Evolutionary conservation across 92 coral and sea anemone genomes (phyloP), one percentile per base, ranked within the genome.

Genomic region (Muricea muricata): DNA sequence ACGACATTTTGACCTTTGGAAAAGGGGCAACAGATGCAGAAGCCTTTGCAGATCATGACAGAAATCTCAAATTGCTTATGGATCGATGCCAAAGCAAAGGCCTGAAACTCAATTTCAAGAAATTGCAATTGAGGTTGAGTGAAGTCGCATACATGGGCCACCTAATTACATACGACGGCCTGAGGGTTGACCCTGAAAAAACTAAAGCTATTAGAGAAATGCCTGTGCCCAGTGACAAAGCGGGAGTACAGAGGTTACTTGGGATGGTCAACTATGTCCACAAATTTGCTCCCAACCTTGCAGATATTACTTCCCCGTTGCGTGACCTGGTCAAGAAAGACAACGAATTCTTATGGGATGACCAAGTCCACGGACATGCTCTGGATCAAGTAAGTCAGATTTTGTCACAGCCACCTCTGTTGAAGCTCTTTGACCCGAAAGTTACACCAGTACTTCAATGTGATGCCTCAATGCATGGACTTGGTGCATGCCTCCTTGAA

Each of bases 1-100:
- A 90, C 50, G 90, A 90, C 75, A 87, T 90, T 21, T 90, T 90
- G 6, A 79, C 87, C 0, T 90, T 78, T 60, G 93, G 91, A 2
- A 72, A 84, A 57, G 91, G 85, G 12, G 41, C 40, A 21, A 39
- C n/a, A n/a, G n/a, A n/a, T n/a, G n/a, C n/a, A n/a, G n/a, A n/a
- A n/a, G n/a, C n/a, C n/a, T n/a, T n/a, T 39, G 50, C 14, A 47
- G 66, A 86, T 66, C 85, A 86, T 74, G 87, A 89, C 65, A 63
- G 78, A 48, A 74, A 83, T 6, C 85, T 81, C 72, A 56, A 40
- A 56, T 73, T 79, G 47, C 79, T 79, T 18, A 81, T 86, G 34
- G 87, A n/a, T 84, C 83, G 42, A 80, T 83, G 15, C 73, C 46
- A 83, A 29, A 31, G 40, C 17, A 73, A 80, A 61, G 87, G 85